These are phyloP conservation scores for Drosophila sechellia DNA, from an alignment of 1,140 invertebrate species.

Conservation along the genomic window DNA sequence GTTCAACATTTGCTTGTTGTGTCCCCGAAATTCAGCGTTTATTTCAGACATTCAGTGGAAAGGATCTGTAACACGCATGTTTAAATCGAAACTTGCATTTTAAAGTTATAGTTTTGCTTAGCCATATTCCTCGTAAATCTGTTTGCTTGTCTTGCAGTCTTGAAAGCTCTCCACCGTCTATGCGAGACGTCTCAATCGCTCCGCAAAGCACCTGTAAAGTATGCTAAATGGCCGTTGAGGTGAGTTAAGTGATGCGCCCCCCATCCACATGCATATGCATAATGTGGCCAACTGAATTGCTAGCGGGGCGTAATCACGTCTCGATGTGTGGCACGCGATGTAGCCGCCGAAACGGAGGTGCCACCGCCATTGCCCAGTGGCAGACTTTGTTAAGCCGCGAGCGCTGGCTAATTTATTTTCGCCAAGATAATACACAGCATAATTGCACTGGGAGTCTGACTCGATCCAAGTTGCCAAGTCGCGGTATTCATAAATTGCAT, in stretches of 20 bases:
- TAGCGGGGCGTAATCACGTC: constrained; percentile 46
- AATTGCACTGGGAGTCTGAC: constrained; percentile 43
- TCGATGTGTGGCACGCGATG: constrained; percentile 53
- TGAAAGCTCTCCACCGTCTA: constrained; percentile 26
- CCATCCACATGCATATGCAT: constrained; percentile 28
- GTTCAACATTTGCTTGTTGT: neutral
- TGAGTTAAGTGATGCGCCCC: constrained; percentile 32
- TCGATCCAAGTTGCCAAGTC: constrained; percentile 10
- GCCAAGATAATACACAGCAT: constrained; percentile 62
- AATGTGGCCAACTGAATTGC: constrained; percentile 33
- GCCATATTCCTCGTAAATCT: neutral
- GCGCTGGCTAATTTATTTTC: constrained; percentile 54
- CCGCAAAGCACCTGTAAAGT: constrained; percentile 39
- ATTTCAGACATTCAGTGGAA: neutral
- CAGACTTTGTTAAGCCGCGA: constrained; percentile 27
- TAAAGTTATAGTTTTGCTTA: neutral
- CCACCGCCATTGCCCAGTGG: constrained; percentile 12
- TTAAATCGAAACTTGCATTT: neutral
- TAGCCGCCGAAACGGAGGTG: constrained; percentile 3
- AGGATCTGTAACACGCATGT: no score
- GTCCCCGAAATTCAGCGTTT: neutral
- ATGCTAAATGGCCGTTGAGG: constrained; percentile 41
- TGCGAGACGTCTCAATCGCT: constrained; percentile 40
- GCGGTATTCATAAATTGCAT: constrained; percentile 64
- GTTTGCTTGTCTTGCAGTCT: neutral